Conservation (phyloP, 2,888 invertebrate genomes). For the Chalcosyrphus nemorum region DNA sequence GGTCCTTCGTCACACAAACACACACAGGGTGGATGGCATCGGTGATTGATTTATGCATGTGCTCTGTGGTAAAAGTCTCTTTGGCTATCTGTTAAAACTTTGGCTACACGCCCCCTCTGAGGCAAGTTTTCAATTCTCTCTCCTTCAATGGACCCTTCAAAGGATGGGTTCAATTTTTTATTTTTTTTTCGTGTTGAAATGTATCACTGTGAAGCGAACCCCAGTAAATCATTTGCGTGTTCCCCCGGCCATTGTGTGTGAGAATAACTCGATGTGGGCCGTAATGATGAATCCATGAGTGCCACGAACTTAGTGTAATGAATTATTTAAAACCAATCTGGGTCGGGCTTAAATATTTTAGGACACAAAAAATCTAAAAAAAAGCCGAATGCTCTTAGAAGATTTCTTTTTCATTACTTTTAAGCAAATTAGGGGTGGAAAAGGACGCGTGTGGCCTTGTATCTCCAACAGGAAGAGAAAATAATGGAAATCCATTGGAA, state of each 20-base stretch:
- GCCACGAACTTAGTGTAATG: slow-evolving; percentile 11
- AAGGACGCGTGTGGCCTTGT: neutral
- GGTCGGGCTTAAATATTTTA: slow-evolving; percentile 24
- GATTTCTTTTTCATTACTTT: slow-evolving; percentile 9
- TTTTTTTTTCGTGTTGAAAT: no score
- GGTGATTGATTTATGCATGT: slow-evolving; percentile 60
- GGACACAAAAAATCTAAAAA: neutral
- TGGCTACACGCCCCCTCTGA: neutral
- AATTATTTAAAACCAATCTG: slow-evolving; percentile 34
- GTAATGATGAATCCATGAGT: slow-evolving; percentile 20
- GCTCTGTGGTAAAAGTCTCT: neutral
- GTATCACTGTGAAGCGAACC: slow-evolving; percentile 20
- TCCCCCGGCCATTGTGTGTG: neutral
- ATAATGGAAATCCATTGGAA: neutral
- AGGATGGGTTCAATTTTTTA: no score
- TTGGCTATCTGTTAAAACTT: slow-evolving; percentile 6
- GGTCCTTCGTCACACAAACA: no score
- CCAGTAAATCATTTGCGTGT: slow-evolving; percentile 36
- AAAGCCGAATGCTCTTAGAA: neutral
- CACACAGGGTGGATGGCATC: slow-evolving; percentile 23
- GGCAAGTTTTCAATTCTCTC: neutral
- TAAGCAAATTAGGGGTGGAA: neutral
- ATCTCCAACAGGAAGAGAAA: neutral
- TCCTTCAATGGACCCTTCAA: slow-evolving; percentile 3
- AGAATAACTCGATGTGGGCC: slow-evolving; percentile 30